Conservation (phyloP, 1,140 invertebrate genomes). For the Drosophila lacteicornis region DNA sequence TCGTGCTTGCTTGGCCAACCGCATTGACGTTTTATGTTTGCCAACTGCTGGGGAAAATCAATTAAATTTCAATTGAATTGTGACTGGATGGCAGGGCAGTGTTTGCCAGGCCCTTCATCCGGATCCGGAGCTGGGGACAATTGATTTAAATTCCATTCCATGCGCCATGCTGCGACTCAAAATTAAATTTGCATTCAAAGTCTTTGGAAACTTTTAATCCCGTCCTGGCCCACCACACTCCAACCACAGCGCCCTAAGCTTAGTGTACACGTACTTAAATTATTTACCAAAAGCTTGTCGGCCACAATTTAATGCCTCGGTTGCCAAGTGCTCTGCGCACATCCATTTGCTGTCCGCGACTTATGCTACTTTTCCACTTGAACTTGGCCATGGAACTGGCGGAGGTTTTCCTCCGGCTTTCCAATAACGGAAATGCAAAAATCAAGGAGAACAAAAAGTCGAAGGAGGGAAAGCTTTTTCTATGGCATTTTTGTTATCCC, state of each 20-base stretch:
- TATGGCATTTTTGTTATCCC: neutral
- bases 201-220: slow-evolving; percentile 30
- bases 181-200: slow-evolving; percentile 65
- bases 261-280: slow-evolving; percentile 67
- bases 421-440: slow-evolving; percentile 19
- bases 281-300: slow-evolving; percentile 61
- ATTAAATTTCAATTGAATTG: slow-evolving; percentile 69
- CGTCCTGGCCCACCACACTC: neutral
- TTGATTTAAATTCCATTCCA: slow-evolving; percentile 44
- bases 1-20: slow-evolving; percentile 13
- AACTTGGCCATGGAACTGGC: slow-evolving; percentile 51
- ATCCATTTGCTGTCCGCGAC: slow-evolving; percentile 31
- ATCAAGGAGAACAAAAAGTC: neutral
- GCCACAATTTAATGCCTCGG: slow-evolving; percentile 53
- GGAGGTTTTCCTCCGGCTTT: slow-evolving; percentile 4
- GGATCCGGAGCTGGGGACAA: slow-evolving; percentile 16
- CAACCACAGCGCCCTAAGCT: slow-evolving; percentile 19
- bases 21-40: slow-evolving; percentile 46
- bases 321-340: slow-evolving; percentile 18
- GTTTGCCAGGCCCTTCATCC: slow-evolving; percentile 6
- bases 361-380: slow-evolving; percentile 68
- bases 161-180: slow-evolving; percentile 56
- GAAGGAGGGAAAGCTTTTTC: neutral
- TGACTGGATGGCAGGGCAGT: slow-evolving; percentile 8
- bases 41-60: slow-evolving; percentile 53